These are phyloP conservation scores for Dastarcus helophoroides DNA, from an alignment of 2,888 invertebrate genomes.

Conservation along the genomic window DNA sequence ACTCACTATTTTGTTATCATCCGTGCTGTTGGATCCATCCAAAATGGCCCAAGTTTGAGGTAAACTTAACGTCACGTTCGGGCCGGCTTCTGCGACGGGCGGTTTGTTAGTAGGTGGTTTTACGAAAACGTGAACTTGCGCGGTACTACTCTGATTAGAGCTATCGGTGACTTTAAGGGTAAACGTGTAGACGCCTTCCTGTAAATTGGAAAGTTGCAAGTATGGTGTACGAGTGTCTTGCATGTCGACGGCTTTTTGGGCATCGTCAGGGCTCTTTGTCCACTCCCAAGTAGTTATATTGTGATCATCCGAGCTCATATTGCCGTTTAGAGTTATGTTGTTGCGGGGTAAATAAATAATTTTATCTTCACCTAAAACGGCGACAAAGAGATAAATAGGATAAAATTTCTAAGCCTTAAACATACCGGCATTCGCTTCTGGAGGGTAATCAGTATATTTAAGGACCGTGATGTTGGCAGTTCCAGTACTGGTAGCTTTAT, in stretches of 20 bases:
- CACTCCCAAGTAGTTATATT: constrained; percentile 92
- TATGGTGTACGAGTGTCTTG: constrained; percentile 88
- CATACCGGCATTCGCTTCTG: constrained; percentile 80
- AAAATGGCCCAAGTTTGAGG: constrained; percentile 71
- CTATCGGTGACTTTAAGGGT: constrained; percentile 86
- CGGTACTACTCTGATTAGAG: constrained; percentile 75
- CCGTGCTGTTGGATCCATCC: constrained; percentile 60
- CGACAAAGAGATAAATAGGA: constrained; percentile 6
- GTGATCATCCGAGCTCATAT: constrained; percentile 84
- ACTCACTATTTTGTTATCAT: constrained; percentile 71
- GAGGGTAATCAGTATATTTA: constrained; percentile 88
- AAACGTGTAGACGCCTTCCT: constrained; percentile 91
- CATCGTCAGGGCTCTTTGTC: constrained; percentile 81
- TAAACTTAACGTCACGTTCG: constrained; percentile 61
- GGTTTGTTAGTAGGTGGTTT: constrained; percentile 81
- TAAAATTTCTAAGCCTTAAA: constrained; percentile 4
- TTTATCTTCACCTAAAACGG: constrained; percentile 60
- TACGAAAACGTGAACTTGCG: constrained; percentile 76
- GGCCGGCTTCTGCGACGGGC: constrained; percentile 58
- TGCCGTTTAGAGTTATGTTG: constrained; percentile 77
- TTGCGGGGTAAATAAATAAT: constrained; percentile 86
- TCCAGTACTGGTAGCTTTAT: constrained; percentile 75
- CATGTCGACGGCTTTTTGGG: constrained; percentile 89
- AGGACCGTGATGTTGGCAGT: constrained; percentile 81
- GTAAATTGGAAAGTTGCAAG: constrained; percentile 73